Conservation (phyloP, 2,113 vertebrate species). For the Trogon melanurus region DNA sequence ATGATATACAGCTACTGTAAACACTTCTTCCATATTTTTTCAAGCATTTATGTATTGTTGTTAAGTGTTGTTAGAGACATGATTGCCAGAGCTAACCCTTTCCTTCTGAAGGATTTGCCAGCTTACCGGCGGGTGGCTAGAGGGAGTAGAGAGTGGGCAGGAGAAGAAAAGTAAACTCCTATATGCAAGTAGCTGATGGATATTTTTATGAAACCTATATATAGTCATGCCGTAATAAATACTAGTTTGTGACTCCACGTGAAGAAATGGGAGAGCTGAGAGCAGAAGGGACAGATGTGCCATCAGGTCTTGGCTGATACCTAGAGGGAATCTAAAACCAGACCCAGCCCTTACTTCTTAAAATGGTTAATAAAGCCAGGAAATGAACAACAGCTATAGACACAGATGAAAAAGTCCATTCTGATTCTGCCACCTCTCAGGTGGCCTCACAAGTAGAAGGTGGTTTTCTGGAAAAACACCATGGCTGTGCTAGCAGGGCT, state of each 20-base stretch:
- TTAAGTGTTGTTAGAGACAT: slow-evolving; percentile 36
- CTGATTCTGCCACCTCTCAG: neutral
- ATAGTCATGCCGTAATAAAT: neutral
- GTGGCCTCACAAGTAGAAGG: neutral
- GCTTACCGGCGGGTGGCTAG: neutral
- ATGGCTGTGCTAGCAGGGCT: neutral
- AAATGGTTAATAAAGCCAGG: neutral
- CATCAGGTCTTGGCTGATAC: neutral
- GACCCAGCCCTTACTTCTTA: neutral
- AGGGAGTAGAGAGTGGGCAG: neutral
- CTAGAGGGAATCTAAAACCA: neutral
- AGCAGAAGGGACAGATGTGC: neutral
- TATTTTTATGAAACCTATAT: neutral
- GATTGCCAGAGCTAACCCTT: slow-evolving; percentile 29
- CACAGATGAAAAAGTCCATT: fast-evolving
- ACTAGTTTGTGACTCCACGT: neutral
- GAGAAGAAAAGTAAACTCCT: neutral
- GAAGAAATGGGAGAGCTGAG: neutral
- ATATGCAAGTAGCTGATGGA: neutral
- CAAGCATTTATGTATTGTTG: slow-evolving; percentile 42
- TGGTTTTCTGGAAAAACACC: neutral
- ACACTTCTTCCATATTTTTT: slow-evolving; percentile 58
- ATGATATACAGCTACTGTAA: slow-evolving; percentile 67
- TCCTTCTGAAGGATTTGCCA: neutral
- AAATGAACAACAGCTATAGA: fast-evolving